Conservation (phyloP, 1,140 invertebrate genomes). For the Tribolium castaneum region DNA sequence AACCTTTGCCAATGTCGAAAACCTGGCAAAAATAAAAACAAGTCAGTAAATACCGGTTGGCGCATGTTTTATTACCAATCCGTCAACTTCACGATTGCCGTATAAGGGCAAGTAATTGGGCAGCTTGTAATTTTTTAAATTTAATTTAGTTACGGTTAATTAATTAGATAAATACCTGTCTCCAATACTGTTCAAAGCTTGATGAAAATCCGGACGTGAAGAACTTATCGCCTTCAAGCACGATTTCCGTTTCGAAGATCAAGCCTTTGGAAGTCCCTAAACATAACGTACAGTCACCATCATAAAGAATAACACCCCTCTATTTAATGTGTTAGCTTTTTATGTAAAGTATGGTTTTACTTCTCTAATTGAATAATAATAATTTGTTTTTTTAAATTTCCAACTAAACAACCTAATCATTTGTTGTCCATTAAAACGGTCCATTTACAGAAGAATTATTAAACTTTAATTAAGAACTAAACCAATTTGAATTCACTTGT, state of each 20-base stretch:
- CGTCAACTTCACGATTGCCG: constrained; percentile 76
- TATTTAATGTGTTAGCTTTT: no score
- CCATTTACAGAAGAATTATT: no score
- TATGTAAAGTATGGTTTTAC: no score
- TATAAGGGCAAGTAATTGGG: constrained; percentile 80
- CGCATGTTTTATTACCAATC: constrained; percentile 70
- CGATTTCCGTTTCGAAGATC: constrained; percentile 92
- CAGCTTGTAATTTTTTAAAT: constrained; percentile 68
- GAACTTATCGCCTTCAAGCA: constrained; percentile 82
- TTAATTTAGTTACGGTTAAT: constrained; percentile 20
- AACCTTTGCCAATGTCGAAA: constrained; percentile 85
- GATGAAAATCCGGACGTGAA: constrained; percentile 71
- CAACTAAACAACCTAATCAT: no score
- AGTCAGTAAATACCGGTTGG: no score
- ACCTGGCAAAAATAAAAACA: constrained; percentile 69
- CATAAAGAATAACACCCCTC: no score
- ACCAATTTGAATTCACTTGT: no score
- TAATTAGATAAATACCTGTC: constrained; percentile 74
- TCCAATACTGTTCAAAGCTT: constrained; percentile 85
- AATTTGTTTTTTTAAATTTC: no score
- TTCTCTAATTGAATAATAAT: no score
- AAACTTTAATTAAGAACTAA: no score
- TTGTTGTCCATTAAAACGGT: no score
- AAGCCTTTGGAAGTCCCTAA: constrained; percentile 90
- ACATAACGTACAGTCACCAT: no score